phyloP scores from a whole-genome alignment of 1,140 invertebrate species.

The Drosophila melanogaster region Release_6_plus_ISO1_MT NT_033777.3:27219501-27220000 shows the following conservation, averaged over 20 bases:
- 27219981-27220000: not conserved
- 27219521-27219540: constrained; percentile 68
- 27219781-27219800: constrained; percentile 23
- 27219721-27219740: constrained; percentile 71
- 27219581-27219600: constrained; percentile 22
- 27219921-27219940: not conserved
- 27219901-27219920: constrained; percentile 35
- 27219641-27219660: constrained; percentile 73
- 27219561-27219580: constrained; percentile 80
- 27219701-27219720: constrained; percentile 38
- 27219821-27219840: constrained; percentile 44
- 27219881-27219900: constrained; percentile 27
- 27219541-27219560: constrained; percentile 81
- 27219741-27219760: constrained; percentile 49
- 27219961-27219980: not conserved
- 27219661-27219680: constrained; percentile 51
- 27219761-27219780: constrained; percentile 39
- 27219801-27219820: not conserved
- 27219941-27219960: not conserved
- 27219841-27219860: constrained; percentile 47
- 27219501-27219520: constrained; percentile 72
- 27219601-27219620: constrained; percentile 59
- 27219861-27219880: constrained; percentile 34
- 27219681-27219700: constrained; percentile 10
- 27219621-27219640: constrained; percentile 83